These are phyloP conservation scores for Pectinophora gossypiella DNA, from an alignment of 1,140 invertebrate species.

Conservation along the genomic window DNA sequence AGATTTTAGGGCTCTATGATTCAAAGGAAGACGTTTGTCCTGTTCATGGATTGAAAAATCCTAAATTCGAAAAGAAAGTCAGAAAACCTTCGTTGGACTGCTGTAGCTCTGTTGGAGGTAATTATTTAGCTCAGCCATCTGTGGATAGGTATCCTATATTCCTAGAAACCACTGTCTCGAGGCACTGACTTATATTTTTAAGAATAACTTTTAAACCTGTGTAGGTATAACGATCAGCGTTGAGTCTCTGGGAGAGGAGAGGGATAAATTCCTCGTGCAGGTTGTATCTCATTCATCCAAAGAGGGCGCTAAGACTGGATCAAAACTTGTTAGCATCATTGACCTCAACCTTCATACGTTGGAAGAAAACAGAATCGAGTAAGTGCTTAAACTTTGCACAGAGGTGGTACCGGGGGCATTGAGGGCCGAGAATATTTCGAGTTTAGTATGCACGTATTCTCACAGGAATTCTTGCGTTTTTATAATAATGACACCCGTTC, in stretches of 20 bases:
- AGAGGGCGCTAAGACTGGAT: constrained; percentile 68
- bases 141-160: not conserved
- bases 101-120: constrained; percentile 64
- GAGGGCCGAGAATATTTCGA: too few species aligned
- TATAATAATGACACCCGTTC: too few species aligned
- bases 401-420: too few species aligned
- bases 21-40: constrained; percentile 22
- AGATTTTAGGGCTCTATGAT: constrained; percentile 51
- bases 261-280: constrained; percentile 72
- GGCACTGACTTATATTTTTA: not conserved
- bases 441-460: too few species aligned
- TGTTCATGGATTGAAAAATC: constrained; percentile 28
- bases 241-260: constrained; percentile 54
- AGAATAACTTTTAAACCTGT: constrained; percentile 12
- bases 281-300: constrained; percentile 71
- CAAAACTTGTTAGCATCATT: constrained; percentile 74
- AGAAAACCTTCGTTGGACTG: constrained; percentile 55
- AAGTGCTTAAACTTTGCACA: too few species aligned
- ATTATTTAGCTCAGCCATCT: not conserved
- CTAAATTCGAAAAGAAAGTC: constrained; percentile 34
- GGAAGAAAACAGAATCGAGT: constrained; percentile 77
- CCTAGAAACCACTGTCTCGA: too few species aligned
- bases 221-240: constrained; percentile 62
- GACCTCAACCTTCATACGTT: constrained; percentile 75
- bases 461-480: too few species aligned